A percentile compares a stretch with the other conserved stretches of the same genome.
Conservation (phyloP, 2,113 vertebrate species). For the Heloderma charlesbogerti region DNA sequence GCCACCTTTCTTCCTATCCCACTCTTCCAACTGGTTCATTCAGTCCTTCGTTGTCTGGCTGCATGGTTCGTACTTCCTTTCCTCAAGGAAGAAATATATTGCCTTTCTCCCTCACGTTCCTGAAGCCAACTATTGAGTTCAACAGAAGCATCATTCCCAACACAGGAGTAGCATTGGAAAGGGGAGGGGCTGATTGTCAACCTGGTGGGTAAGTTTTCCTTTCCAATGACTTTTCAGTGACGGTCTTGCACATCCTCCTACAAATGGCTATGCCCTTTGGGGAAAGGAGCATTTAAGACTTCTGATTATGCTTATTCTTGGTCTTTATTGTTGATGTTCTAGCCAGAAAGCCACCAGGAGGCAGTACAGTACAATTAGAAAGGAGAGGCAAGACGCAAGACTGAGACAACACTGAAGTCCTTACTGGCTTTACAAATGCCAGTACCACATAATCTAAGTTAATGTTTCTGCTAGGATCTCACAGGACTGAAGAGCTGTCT, state of each 20-base stretch:
- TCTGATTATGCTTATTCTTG: slow-evolving; percentile 11
- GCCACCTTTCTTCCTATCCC: background rate
- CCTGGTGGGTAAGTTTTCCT: background rate
- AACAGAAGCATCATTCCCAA: background rate
- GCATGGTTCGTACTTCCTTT: background rate
- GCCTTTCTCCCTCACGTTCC: background rate
- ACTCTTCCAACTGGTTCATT: background rate
- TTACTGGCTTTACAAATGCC: background rate
- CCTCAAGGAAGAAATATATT: background rate
- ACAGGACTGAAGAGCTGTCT: background rate
- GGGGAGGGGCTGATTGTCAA: background rate
- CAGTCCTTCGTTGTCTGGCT: background rate
- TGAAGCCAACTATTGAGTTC: background rate
- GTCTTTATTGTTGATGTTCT: background rate
- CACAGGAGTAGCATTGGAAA: background rate
- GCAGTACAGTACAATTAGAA: background rate
- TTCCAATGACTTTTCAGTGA: background rate
- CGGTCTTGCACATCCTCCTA: background rate
- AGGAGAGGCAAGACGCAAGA: background rate
- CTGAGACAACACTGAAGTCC: background rate
- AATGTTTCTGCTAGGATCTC: background rate
- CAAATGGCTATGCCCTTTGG: background rate
- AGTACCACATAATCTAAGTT: slow-evolving; percentile 19
- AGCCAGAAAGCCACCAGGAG: background rate
- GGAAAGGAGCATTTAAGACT: slow-evolving; percentile 25